A percentile compares a stretch with the other conserved stretches of the same genome.
phyloP scores from a whole-genome alignment of 2,888 invertebrate species.

The Calliphora vomitoria region DNA sequence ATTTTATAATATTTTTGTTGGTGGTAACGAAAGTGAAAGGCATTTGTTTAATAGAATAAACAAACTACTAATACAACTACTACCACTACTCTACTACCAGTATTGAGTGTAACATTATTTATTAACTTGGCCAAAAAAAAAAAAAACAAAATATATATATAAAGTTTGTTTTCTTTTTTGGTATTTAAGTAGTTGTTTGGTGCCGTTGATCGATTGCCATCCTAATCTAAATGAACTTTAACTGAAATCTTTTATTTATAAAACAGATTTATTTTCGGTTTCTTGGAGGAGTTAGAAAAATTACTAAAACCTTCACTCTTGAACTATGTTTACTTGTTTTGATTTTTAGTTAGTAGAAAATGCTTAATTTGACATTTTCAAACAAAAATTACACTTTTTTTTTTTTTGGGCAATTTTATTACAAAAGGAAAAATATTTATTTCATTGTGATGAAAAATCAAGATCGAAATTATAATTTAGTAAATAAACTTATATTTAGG shows the following conservation, averaged over 20 bases:
- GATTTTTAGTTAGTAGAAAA: background rate
- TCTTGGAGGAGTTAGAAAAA: conserved; percentile 59
- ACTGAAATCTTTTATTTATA: conserved; percentile 51
- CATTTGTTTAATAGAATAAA: conserved; percentile 57
- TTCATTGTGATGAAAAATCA: conserved; percentile 18
- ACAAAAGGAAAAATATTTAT: background rate
- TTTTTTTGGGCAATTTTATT: conserved; percentile 6
- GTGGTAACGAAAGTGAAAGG: conserved; percentile 72
- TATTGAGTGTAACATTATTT: conserved; percentile 40
- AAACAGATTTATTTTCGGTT: conserved; percentile 47
- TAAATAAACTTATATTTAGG: background rate
- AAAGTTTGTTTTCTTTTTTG: conserved; percentile 48
- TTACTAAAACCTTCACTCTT: conserved; percentile 76
- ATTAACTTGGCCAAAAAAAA: conserved; percentile 28
- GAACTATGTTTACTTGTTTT: conserved; percentile 69
- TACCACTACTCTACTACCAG: conserved; percentile 43
- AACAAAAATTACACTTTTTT: conserved; percentile 34
- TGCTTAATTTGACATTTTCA: conserved; percentile 69
- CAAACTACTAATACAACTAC: conserved; percentile 21
- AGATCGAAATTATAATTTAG: conserved; percentile 15
- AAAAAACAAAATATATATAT: no score
- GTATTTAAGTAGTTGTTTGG: background rate
- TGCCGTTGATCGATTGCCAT: conserved; percentile 72
- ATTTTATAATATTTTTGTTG: conserved; percentile 31
- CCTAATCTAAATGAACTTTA: conserved; percentile 72